Conservation (phyloP, 2,888 invertebrate genomes). For the Melanostoma mellinum region DNA sequence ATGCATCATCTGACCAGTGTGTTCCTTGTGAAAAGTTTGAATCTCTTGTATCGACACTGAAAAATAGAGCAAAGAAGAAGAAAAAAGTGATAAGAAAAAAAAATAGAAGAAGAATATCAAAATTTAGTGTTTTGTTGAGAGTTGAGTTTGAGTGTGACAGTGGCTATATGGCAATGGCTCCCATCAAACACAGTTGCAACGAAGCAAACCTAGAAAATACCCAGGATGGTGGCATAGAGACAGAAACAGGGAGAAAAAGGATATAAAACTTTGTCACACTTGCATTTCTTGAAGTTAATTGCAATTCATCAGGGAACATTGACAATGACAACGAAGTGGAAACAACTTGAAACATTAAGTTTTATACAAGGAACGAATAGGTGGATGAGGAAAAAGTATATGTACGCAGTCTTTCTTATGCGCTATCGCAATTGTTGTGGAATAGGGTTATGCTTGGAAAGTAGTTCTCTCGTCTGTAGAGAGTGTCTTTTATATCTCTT, state of each 20-base stretch:
- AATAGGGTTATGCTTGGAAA: slow-evolving; percentile 24
- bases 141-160: neutral
- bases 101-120: slow-evolving; percentile 31
- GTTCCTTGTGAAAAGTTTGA: slow-evolving; percentile 83
- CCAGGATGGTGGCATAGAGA: neutral
- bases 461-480: slow-evolving; percentile 2
- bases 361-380: slow-evolving; percentile 18
- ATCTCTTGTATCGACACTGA: slow-evolving; percentile 83
- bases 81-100: slow-evolving; percentile 8
- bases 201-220: slow-evolving; percentile 42
- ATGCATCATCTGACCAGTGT: slow-evolving; percentile 84
- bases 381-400: neutral
- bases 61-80: slow-evolving; percentile 60
- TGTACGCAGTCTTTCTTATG: neutral
- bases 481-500: slow-evolving; percentile 19
- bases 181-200: slow-evolving; percentile 50
- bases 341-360: slow-evolving; percentile 55
- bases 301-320: slow-evolving; percentile 73
- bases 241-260: slow-evolving; percentile 21
- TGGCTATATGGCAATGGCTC: neutral
- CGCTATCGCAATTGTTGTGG: slow-evolving; percentile 16
- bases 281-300: slow-evolving; percentile 71
- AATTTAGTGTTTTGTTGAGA: slow-evolving; percentile 49
- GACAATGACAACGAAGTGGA: slow-evolving; percentile 61
- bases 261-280: slow-evolving; percentile 58